Evolutionary conservation across 2,888 invertebrate species (phyloP).

Genomic region (Gordius sp.): DNA sequence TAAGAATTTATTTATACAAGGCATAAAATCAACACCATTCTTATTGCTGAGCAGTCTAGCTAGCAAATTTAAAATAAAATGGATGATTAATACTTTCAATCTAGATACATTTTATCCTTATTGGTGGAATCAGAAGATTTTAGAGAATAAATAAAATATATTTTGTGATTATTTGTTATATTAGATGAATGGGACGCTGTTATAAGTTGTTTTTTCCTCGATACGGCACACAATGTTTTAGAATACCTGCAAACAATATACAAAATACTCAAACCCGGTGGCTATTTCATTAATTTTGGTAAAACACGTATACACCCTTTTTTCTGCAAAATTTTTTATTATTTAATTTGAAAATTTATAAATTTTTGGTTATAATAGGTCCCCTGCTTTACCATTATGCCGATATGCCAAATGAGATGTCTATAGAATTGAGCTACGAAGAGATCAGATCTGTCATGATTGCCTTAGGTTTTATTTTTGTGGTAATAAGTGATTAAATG

Average conservation of each 20-base stretch:
- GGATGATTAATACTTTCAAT: no score
- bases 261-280: conserved; percentile 54
- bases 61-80: no score
- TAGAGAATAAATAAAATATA: not conserved
- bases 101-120: no score
- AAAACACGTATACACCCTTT: conserved; percentile 10
- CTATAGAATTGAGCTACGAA: conserved; percentile 73
- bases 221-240: conserved; percentile 83
- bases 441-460: conserved; percentile 48
- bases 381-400: conserved; percentile 63
- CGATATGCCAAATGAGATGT: conserved; percentile 55
- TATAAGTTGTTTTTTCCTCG: conserved; percentile 87
- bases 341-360: not conserved
- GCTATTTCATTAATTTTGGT: conserved; percentile 28
- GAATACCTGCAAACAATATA: conserved; percentile 75
- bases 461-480: conserved; percentile 42
- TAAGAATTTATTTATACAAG: no score
- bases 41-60: no score
- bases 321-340: not conserved
- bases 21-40: no score
- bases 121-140: not conserved
- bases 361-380: conserved; percentile 30
- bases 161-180: conserved; percentile 29
- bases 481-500: no score
- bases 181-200: conserved; percentile 59